Base-by-base conservation (phyloP, 2,888 invertebrate species). In the Pristionchus japonicus region DNA sequence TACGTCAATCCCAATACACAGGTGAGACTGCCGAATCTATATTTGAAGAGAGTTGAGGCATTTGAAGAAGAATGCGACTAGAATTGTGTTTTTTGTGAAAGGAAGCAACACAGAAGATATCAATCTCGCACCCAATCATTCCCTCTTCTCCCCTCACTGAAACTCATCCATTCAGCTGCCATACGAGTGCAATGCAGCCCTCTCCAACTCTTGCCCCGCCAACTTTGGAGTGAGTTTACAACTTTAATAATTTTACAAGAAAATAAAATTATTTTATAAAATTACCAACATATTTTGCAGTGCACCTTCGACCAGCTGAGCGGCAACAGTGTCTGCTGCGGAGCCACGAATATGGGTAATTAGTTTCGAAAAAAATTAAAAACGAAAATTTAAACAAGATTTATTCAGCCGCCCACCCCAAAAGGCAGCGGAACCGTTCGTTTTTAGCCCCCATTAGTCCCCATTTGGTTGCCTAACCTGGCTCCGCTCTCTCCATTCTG, bases 1-100 rank as follows among this genome's bases (percentile, higher is more conserved):
- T 94, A 94, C 88, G 93, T 94, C 61, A 93, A 94, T 89, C 94
- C 94, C 17, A 94, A 94, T 90, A 93, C 94, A 34, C 93, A 86
- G 85, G 85, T 85, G 34, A 40, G 61, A 27, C 27, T 83, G 20
- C 52, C 1, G 17, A 31, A n/a, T n/a, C n/a, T n/a, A n/a, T n/a
- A n/a, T n/a, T n/a, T n/a, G n/a, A n/a, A n/a, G n/a, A n/a, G n/a
- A n/a, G n/a, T 31, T 31, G 31, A 23, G 27, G 15, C 0, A 67
- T 67, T 67, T 34, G 17, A 15, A 2, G 2, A 67, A 3, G 34
- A 52, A 52, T 52, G 23, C 17, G 17, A 52, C 15, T n/a, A n/a
- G n/a, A n/a, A n/a, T n/a, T n/a, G n/a, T n/a, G n/a, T n/a, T n/a
- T n/a, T n/a, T n/a, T n/a, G n/a, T n/a, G n/a, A n/a, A n/a, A n/a